Conservation (phyloP, 2,888 invertebrate species). For the Caradrina clavipalpis region DNA sequence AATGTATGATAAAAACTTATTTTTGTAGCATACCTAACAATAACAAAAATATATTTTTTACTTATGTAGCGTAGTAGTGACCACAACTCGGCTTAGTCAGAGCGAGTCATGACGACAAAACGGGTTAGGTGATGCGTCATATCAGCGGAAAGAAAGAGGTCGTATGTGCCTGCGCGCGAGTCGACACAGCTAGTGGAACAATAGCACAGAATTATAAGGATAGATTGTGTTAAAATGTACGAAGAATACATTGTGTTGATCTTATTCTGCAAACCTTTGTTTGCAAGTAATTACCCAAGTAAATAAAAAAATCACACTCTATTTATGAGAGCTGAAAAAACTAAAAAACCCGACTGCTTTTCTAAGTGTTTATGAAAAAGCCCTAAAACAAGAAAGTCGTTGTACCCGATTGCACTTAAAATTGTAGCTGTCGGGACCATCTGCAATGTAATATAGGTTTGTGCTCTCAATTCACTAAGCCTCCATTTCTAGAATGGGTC, state of each 20-base stretch:
- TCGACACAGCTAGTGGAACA: conserved; percentile 35
- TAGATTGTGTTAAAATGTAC: conserved; percentile 14
- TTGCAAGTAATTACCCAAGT: background rate
- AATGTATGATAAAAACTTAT: background rate
- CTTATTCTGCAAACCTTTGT: background rate
- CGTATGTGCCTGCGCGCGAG: conserved; percentile 60
- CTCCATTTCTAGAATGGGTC: no score
- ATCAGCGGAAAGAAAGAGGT: conserved; percentile 62
- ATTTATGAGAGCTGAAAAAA: background rate
- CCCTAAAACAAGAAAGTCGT: no score
- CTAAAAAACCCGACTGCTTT: no score
- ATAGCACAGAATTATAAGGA: conserved; percentile 44
- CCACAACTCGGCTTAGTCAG: conserved; percentile 73
- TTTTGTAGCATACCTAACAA: conserved; percentile 21
- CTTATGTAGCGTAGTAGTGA: conserved; percentile 71
- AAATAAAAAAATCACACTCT: background rate
- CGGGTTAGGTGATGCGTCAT: conserved; percentile 78
- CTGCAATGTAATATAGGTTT: no score
- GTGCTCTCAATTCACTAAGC: no score
- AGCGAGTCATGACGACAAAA: conserved; percentile 71
- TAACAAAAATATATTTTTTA: conserved; percentile 44
- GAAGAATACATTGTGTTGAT: conserved; percentile 5
- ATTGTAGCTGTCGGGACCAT: no score
- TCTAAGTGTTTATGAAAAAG: no score
- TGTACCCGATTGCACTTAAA: no score